phyloP scores from a whole-genome alignment of 2,113 vertebrate genomes.

The Azemiops feae region DNA sequence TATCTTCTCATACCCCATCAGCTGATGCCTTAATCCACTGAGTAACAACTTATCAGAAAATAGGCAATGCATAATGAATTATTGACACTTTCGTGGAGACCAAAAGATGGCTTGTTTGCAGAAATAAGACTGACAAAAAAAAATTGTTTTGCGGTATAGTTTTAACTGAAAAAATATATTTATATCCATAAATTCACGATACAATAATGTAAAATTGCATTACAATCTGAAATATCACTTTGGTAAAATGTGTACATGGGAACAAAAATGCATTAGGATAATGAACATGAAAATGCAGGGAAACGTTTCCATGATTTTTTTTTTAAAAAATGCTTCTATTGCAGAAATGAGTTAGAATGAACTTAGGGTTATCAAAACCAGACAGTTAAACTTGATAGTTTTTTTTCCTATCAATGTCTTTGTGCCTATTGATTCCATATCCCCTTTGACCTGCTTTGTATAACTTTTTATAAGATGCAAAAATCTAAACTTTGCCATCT shows the following conservation, averaged over 20 bases:
- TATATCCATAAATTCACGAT: neutral
- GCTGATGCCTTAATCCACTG: neutral
- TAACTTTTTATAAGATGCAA: neutral
- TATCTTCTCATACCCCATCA: neutral
- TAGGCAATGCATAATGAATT: neutral
- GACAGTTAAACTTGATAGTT: neutral
- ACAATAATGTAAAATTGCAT: neutral
- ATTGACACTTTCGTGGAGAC: neutral
- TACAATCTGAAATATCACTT: neutral
- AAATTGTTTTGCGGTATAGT: neutral
- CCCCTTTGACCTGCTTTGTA: neutral
- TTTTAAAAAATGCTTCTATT: neutral
- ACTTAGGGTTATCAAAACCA: neutral
- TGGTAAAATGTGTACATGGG: neutral
- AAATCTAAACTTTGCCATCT: neutral
- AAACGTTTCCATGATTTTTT: neutral
- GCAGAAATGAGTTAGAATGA: neutral
- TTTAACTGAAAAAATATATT: neutral
- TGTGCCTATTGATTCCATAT: neutral
- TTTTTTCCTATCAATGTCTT: neutral
- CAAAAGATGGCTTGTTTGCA: neutral
- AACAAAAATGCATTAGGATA: neutral
- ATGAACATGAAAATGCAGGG: neutral
- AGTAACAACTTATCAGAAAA: neutral
- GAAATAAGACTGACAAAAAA: neutral